Base-by-base conservation (phyloP, 2,888 invertebrate species). In the Sclerodermus sp. region DNA sequence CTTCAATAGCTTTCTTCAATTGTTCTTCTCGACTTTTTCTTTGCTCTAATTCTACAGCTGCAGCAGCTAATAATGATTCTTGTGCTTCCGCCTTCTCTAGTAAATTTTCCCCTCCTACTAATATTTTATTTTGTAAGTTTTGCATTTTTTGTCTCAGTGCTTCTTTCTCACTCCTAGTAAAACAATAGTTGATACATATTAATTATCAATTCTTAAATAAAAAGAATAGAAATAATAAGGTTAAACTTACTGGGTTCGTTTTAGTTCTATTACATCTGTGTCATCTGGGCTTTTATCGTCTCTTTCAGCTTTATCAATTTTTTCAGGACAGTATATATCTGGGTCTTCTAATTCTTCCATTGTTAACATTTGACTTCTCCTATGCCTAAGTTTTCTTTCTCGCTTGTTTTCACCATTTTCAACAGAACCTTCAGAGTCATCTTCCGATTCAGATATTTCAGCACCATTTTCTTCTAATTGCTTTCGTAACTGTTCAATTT, bases 91-190 rank as follows among this genome's bases (percentile, higher is more conserved):
- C 96, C 76, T 97, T 97, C 76, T 98, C 98, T 56, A 99, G 82
- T 6, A 99, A 83, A 81, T 99, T 99, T 81, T 97, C 98, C 0
- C 99, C 99, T 0, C 99, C 99, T 0, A 98, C 93, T 16, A 99
- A 84, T 47, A 99, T 95, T 79, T 96, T 97, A 60, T 93, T 93
- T 77, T 98, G 96, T 43, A 99, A 84, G 6, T 90, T 89, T 56
- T 88, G 85, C 49, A 99, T 85, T 73, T 96, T 96, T 52, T 91
- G 88, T 51, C 89, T 84, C 4, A 97, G 76, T 44, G 88, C 87
- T 56, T 90, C 88, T 74, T 95, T 94, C 71, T 94, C 94, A 45
- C 81, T 79, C 58, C 84, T 83, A 53, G 3, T 58, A 67, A 57
- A 42, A 36, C 2, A 38, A 38, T 16, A 4, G 2, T 14, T 14